Evolutionary conservation across 2,797 vertebrate species (phyloP), one percentile per base, ranked within the genome.

Genomic region (Diglossa cyanea): DNA sequence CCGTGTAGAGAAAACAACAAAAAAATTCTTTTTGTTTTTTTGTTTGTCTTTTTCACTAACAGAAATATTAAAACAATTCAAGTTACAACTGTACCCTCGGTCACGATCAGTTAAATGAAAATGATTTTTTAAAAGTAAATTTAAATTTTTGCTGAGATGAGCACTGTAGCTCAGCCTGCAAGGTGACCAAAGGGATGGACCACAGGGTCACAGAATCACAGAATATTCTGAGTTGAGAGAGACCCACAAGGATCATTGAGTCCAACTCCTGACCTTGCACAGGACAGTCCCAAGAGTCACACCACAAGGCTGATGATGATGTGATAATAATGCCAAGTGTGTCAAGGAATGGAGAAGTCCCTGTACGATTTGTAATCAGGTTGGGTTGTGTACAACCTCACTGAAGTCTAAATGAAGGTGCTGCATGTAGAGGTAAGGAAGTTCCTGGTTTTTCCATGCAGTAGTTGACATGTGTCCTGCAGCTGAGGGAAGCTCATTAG

Each of bases 391-490:
- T 40, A 15, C 4, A 48, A 16, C 40, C 17, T 33, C 60, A 28
- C 0, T 65, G 55, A 73, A 42, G 17, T 26, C 40, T 13, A 39
- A 70, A 67, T 53, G 40, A 42, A 86, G 44, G 31, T 4, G 1
- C 19, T 61, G 39, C 18, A n/a, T 44, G 42, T 6, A 35, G 39
- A 63, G 63, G 21, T 23, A 30, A 53, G 20, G 40, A 45, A 54
- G 24, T 21, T 53, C 44, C 66, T 60, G 13, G 0, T 14, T 63
- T 80, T 88, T 28, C 35, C 14, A 1, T 35, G 18, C 0, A 2
- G 19, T 28, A 13, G 42, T 44, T 35, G 15, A 6, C 10, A 4
- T 0, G 0, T 61, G 21, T 47, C 17, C 19, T 40, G 25, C 45
- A 45, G 10, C 47, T 13, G 11, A 63, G 24, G 18, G 21, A 55